phyloP scores from a whole-genome alignment of 2,113 vertebrate genomes.

The Neopipo cinnamomea region DNA sequence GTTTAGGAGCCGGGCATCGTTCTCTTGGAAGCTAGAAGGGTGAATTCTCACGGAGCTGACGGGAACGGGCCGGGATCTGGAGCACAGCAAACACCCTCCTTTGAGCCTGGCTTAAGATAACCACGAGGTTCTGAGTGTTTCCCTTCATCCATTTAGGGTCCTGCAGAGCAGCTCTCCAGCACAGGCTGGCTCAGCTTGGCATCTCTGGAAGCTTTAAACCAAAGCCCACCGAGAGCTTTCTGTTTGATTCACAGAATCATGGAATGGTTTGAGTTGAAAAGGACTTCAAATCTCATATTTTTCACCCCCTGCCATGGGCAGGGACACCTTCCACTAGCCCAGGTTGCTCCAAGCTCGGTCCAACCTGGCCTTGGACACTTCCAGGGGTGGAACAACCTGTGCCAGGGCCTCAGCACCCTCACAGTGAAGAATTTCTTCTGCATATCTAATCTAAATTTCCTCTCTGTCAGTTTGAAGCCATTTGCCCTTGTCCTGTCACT shows the following conservation, averaged over 20 bases:
- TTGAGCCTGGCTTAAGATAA: fast-evolving
- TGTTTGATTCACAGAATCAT: fast-evolving
- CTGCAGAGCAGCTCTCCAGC: background rate
- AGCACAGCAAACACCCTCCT: background rate
- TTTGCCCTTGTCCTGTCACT: background rate
- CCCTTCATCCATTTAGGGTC: fast-evolving
- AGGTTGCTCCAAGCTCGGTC: fast-evolving
- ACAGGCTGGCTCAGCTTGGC: background rate
- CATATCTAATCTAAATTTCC: background rate
- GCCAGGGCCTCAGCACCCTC: fast-evolving
- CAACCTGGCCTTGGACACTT: fast-evolving
- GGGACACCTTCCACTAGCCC: fast-evolving
- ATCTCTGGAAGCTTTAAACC: background rate
- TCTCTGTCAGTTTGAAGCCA: background rate
- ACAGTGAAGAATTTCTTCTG: fast-evolving
- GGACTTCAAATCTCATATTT: background rate
- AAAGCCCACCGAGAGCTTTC: background rate
- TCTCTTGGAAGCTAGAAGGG: fast-evolving
- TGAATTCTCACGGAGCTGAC: fast-evolving
- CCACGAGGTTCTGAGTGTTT: fast-evolving
- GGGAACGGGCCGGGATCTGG: background rate
- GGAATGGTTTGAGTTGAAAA: no score
- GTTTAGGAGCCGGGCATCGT: background rate
- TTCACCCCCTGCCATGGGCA: background rate
- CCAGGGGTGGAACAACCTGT: background rate